Evolutionary conservation across 2,888 invertebrate species (phyloP).

Genomic region (Acleris emargana): DNA sequence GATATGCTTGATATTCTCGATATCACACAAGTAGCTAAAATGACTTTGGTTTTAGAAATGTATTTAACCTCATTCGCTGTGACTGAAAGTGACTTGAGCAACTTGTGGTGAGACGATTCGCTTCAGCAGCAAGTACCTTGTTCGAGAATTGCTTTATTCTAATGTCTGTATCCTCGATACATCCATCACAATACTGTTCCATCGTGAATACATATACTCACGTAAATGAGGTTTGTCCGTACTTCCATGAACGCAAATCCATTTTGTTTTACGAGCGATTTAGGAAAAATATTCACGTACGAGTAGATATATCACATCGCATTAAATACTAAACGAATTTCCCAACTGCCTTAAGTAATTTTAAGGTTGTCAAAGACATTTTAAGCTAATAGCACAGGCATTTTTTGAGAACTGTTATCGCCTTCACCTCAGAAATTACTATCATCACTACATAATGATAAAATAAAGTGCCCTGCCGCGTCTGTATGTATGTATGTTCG

Average conservation of each 20-base stretch:
- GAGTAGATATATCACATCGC: background rate
- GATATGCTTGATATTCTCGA: constrained; percentile 83
- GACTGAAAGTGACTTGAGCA: constrained; percentile 35
- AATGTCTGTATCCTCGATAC: constrained; percentile 28
- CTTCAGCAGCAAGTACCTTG: constrained; percentile 31
- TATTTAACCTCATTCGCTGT: constrained; percentile 24
- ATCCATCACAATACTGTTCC: constrained; percentile 30
- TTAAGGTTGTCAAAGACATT: no score
- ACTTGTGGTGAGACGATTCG: constrained; percentile 31
- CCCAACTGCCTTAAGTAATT: no score
- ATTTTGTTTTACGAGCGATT: constrained; percentile 42
- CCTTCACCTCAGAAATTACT: no score
- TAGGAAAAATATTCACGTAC: background rate
- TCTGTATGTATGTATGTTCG: no score
- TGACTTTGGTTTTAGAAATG: constrained; percentile 27
- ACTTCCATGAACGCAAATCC: constrained; percentile 27
- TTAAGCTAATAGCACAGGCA: no score
- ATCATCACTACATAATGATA: no score
- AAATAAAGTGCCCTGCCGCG: no score
- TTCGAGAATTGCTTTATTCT: constrained; percentile 16
- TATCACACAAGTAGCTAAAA: constrained; percentile 57
- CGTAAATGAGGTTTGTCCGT: constrained; percentile 35
- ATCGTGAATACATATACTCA: constrained; percentile 46
- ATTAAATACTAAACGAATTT: no score
- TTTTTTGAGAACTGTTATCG: no score